A percentile compares a stretch with the other conserved stretches of the same genome.
These are phyloP conservation scores for Meiosimyza decipiens DNA, from an alignment of 2,888 invertebrate species.

Conservation along the genomic window DNA sequence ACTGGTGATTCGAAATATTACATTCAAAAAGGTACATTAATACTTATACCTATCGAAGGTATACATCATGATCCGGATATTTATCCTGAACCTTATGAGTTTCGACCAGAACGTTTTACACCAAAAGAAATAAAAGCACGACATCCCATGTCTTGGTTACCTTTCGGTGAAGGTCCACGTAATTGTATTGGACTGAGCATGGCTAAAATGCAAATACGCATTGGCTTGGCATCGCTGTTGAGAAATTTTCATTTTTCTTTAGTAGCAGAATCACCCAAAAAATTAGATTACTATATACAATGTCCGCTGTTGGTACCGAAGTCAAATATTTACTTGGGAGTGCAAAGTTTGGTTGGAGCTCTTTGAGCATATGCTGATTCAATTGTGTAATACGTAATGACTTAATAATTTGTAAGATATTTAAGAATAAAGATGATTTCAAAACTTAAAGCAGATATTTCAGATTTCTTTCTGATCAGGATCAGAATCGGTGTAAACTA, in stretches of 20 bases:
- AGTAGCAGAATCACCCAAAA: slow-evolving; percentile 35
- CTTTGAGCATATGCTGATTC: too few relatives aligned
- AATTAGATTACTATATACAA: too few relatives aligned
- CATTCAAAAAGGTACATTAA: slow-evolving; percentile 69
- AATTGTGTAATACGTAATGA: too few relatives aligned
- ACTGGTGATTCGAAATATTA: slow-evolving; percentile 67
- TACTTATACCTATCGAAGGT: slow-evolving; percentile 70
- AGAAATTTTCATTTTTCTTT: slow-evolving; percentile 42
- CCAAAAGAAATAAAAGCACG: slow-evolving; percentile 69
- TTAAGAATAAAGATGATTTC: too few relatives aligned
- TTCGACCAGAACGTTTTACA: slow-evolving; percentile 73
- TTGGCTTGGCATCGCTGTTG: slow-evolving; percentile 49
- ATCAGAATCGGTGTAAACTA: too few relatives aligned
- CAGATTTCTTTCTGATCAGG: too few relatives aligned
- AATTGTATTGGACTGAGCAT: slow-evolving; percentile 61
- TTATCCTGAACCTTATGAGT: slow-evolving; percentile 72
- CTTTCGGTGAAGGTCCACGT: slow-evolving; percentile 62
- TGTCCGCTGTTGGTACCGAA: too few relatives aligned
- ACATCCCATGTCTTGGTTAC: slow-evolving; percentile 60
- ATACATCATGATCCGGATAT: slow-evolving; percentile 72
- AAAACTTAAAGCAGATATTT: too few relatives aligned
- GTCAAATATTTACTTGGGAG: too few relatives aligned
- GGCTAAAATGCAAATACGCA: slow-evolving; percentile 57
- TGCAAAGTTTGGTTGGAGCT: too few relatives aligned
- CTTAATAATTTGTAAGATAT: too few relatives aligned